A percentile compares a stretch with the other conserved stretches of the same genome.
These are phyloP conservation scores for Apis mellifera DNA, from an alignment of 1,140 invertebrate species.

Conservation along the genomic window Amel_HAv3.1 CM009934.2:7295501-7296000, in stretches of 20 bases:
- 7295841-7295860: slow-evolving; percentile 10
- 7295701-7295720: slow-evolving; percentile 33
- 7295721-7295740: slow-evolving; percentile 34
- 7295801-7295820: slow-evolving; percentile 44
- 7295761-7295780: slow-evolving; percentile 31
- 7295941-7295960: background rate
- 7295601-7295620: background rate
- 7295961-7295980: background rate
- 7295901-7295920: slow-evolving; percentile 31
- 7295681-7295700: slow-evolving; percentile 32
- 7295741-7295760: background rate
- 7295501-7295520: too few relatives aligned
- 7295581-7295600: background rate
- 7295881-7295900: background rate
- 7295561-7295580: too few relatives aligned
- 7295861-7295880: slow-evolving; percentile 23
- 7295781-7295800: slow-evolving; percentile 41
- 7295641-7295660: slow-evolving; percentile 16
- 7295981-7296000: background rate
- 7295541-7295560: too few relatives aligned
- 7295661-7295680: background rate
- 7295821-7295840: slow-evolving; percentile 28
- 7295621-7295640: background rate
- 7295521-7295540: too few relatives aligned
- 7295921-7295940: slow-evolving; percentile 1